Percentiles rank a stretch among this genome's conserved stretches.
phyloP scores from a whole-genome alignment of 23 tunicate species.

The Diplosoma virens region DNA sequence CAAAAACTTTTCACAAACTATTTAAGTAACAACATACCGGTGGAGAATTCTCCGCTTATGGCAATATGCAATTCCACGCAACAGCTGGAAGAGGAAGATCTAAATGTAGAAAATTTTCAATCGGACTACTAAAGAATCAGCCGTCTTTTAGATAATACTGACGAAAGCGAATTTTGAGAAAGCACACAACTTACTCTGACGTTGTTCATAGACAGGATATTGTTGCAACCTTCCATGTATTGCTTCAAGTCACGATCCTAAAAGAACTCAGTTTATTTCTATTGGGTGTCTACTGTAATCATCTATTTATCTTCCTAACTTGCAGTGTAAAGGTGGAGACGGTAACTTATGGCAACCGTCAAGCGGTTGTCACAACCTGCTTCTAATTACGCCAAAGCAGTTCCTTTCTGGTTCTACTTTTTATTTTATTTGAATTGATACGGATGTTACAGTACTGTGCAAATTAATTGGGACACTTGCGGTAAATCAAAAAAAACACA shows the following conservation, averaged over 20 bases:
- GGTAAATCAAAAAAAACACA: no score
- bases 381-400: no score
- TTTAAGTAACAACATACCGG: conserved; percentile 52
- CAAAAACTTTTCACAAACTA: no score
- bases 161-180: neutral
- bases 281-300: neutral
- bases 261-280: neutral
- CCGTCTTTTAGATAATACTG: no score
- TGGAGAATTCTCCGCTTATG: conserved; percentile 82
- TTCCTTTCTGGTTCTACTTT: no score
- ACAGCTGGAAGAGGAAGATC: conserved; percentile 80
- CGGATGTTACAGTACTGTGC: no score
- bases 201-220: conserved; percentile 77
- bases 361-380: no score
- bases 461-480: no score
- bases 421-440: no score
- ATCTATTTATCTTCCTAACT: no score
- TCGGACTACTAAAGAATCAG: neutral
- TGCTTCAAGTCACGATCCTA: conserved; percentile 96
- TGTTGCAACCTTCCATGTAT: conserved; percentile 86
- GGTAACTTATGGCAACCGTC: no score
- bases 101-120: conserved; percentile 7
- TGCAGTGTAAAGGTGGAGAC: no score
- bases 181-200: conserved; percentile 45
- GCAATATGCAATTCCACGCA: conserved; percentile 90